Percentiles rank a stretch among this genome's conserved stretches.
Conservation (phyloP, 2,797 vertebrate species). For the Pseudomugil gertrudae region DNA sequence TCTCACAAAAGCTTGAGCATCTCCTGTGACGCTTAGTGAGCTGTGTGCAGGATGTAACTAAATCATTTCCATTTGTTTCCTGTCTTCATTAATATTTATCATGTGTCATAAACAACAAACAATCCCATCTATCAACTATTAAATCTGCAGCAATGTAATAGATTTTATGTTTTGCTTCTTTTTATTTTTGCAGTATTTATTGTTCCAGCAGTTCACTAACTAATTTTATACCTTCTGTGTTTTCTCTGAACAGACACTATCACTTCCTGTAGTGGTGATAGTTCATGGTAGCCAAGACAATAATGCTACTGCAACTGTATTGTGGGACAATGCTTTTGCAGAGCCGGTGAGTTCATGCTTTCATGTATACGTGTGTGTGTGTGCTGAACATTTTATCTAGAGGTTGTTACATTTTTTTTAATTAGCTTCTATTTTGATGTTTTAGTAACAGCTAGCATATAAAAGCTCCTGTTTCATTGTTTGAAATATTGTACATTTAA, state of each 20-base stretch:
- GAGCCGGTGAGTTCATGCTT: constrained; percentile 87
- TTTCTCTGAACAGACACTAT: constrained; percentile 86
- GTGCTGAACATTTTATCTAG: background rate
- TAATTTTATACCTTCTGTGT: constrained; percentile 3
- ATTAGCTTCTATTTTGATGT: background rate
- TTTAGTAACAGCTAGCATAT: background rate
- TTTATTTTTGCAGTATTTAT: constrained; percentile 8
- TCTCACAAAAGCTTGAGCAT: background rate
- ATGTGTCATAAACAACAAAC: background rate
- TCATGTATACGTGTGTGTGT: background rate
- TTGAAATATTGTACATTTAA: background rate
- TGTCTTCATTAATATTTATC: background rate
- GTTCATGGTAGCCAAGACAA: constrained; percentile 99
- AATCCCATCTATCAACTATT: background rate
- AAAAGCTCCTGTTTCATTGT: background rate
- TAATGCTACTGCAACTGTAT: constrained; percentile 94
- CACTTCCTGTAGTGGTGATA: constrained; percentile 96
- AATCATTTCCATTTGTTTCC: background rate
- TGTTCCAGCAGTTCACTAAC: background rate
- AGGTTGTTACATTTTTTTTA: background rate
- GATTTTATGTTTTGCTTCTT: background rate
- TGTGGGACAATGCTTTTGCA: constrained; percentile 98
- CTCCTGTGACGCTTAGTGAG: background rate
- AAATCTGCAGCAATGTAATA: background rate
- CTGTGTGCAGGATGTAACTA: background rate